Evolutionary conservation across 1,140 invertebrate species (phyloP).

Genomic region (Plodia interpunctella): DNA sequence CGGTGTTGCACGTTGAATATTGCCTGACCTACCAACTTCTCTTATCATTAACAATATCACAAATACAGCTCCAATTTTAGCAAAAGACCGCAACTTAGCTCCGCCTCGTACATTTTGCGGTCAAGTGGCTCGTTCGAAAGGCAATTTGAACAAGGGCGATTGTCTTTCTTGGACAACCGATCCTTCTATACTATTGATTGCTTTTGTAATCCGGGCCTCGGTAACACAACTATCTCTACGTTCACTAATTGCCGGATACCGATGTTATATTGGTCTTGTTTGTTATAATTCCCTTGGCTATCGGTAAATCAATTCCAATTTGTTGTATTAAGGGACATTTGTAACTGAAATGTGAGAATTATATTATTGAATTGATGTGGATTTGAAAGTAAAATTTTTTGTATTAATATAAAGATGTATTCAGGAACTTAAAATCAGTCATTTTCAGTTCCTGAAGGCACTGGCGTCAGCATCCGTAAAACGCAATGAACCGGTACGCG

Average conservation of each 20-base stretch:
- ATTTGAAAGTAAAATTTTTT: no score
- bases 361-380: no score
- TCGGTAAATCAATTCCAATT: not conserved
- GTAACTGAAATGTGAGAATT: not conserved
- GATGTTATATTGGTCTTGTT: constrained; percentile 7
- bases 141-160: constrained; percentile 25
- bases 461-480: no score
- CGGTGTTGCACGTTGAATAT: no score
- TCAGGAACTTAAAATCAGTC: no score
- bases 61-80: not conserved
- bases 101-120: not conserved
- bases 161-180: constrained; percentile 29
- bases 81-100: not conserved
- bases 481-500: no score
- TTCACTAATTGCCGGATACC: constrained; percentile 4
- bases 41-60: not conserved
- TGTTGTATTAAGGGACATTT: not conserved
- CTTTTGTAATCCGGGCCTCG: constrained; percentile 16
- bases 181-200: constrained; percentile 33
- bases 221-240: constrained; percentile 5
- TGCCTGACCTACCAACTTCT: no score
- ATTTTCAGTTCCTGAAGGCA: no score
- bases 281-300: not conserved
- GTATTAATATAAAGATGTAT: no score
- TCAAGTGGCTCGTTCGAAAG: constrained; percentile 17